A percentile compares a stretch with the other conserved stretches of the same genome.
phyloP scores from a whole-genome alignment of 2,113 vertebrate genomes.

The Climacteris rufus region DNA sequence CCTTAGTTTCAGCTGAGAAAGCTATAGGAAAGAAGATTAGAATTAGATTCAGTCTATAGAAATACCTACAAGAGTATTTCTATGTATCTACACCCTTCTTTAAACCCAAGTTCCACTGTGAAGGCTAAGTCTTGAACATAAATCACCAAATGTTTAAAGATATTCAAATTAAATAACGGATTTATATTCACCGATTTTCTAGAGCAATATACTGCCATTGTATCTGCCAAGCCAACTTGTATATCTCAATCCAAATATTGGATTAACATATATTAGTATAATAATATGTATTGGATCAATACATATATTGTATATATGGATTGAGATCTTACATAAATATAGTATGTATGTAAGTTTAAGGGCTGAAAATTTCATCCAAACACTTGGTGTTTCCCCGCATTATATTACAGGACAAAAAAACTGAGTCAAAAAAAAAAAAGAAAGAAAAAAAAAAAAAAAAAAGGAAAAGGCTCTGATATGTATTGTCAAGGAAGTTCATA shows the following conservation, averaged over 20 bases:
- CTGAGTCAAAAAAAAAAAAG: background rate
- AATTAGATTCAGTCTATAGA: background rate
- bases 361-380: background rate
- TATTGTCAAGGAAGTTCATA: background rate
- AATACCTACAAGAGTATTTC: background rate
- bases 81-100: background rate
- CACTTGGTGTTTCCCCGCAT: background rate
- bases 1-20: background rate
- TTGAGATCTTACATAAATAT: background rate
- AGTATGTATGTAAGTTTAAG: background rate
- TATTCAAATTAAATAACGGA: background rate
- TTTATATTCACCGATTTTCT: background rate
- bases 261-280: no score
- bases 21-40: background rate
- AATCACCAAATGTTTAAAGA: background rate
- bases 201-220: background rate
- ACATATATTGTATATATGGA: no score
- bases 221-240: background rate
- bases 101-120: background rate
- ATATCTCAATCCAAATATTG: no score
- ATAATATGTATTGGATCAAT: no score
- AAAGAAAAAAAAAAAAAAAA: no score
- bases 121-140: background rate
- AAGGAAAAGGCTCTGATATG: background rate
- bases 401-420: background rate